These are phyloP conservation scores for Dreissena polymorpha DNA, from an alignment of 1,140 invertebrate species.

Conservation along the genomic window DNA sequence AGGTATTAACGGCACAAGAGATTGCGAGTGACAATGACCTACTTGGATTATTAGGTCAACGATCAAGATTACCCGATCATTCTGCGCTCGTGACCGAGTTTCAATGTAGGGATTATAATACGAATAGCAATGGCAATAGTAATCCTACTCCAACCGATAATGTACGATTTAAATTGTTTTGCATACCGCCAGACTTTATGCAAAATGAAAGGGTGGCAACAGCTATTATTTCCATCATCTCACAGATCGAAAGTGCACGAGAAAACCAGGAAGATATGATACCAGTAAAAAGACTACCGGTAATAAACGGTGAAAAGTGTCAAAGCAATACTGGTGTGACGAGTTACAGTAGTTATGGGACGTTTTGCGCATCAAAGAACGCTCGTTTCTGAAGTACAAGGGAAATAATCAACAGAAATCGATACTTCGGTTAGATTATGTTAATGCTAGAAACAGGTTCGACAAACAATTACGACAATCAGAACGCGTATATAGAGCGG, in stretches of 20 bases:
- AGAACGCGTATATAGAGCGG: slow-evolving; percentile 16
- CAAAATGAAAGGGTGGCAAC: too few relatives aligned
- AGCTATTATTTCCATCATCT: too few relatives aligned
- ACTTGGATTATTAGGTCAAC: slow-evolving; percentile 16
- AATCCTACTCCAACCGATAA: neutral
- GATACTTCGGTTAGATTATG: neutral
- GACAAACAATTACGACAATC: neutral
- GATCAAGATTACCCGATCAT: slow-evolving; percentile 39
- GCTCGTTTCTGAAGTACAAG: slow-evolving; percentile 5
- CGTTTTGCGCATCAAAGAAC: neutral
- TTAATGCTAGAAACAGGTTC: neutral
- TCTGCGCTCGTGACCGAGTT: neutral
- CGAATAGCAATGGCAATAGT: neutral
- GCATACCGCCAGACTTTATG: neutral
- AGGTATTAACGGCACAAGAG: slow-evolving; percentile 6
- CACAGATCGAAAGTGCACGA: neutral
- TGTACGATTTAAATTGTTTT: neutral
- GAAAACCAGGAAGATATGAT: slow-evolving; percentile 20
- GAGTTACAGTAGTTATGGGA: slow-evolving; percentile 13
- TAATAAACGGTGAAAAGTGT: neutral
- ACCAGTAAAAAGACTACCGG: neutral
- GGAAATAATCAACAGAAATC: neutral
- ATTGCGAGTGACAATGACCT: neutral
- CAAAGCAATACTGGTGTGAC: slow-evolving; percentile 41
- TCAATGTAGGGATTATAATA: neutral